Evolutionary conservation across 2,797 vertebrate genomes (phyloP).

Genomic region (Coregonus sp.): DNA sequence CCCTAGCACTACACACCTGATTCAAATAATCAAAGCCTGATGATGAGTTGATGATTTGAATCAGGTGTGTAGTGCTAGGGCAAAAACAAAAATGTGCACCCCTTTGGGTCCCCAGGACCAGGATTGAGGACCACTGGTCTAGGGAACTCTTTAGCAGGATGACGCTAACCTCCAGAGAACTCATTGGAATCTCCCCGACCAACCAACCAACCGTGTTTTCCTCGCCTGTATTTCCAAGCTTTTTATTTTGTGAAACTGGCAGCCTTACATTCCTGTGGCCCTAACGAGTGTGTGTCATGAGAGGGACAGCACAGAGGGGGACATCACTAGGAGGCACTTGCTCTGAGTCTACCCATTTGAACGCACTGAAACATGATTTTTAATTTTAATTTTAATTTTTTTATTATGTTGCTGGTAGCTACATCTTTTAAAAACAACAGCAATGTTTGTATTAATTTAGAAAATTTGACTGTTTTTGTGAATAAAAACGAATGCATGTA

Average conservation of each 20-base stretch:
- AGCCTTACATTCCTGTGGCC: conserved; percentile 73
- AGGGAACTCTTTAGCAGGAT: conserved; percentile 53
- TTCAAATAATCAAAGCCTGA: too few species aligned
- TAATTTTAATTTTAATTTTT: conserved; percentile 57
- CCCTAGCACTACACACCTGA: too few species aligned
- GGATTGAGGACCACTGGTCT: neutral
- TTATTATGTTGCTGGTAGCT: conserved; percentile 78
- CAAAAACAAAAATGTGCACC: too few species aligned
- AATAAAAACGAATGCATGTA: conserved; percentile 99
- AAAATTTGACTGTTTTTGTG: conserved; percentile 98
- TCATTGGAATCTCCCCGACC: conserved; percentile 66
- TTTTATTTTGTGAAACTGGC: conserved; percentile 70
- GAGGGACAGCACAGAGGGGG: conserved; percentile 60
- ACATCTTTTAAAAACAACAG: conserved; percentile 85
- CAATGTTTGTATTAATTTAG: conserved; percentile 99
- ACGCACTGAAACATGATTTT: conserved; percentile 77
- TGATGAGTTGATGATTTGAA: too few species aligned
- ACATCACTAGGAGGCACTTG: conserved; percentile 77
- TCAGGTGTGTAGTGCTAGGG: too few species aligned
- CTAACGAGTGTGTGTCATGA: conserved; percentile 64
- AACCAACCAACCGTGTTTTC: conserved; percentile 37
- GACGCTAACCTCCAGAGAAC: conserved; percentile 56
- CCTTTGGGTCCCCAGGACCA: too few species aligned
- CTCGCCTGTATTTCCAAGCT: conserved; percentile 65
- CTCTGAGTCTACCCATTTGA: conserved; percentile 54